Base-by-base conservation (phyloP, 1,140 invertebrate genomes). In the Thaumatotibia leucotreta region DNA sequence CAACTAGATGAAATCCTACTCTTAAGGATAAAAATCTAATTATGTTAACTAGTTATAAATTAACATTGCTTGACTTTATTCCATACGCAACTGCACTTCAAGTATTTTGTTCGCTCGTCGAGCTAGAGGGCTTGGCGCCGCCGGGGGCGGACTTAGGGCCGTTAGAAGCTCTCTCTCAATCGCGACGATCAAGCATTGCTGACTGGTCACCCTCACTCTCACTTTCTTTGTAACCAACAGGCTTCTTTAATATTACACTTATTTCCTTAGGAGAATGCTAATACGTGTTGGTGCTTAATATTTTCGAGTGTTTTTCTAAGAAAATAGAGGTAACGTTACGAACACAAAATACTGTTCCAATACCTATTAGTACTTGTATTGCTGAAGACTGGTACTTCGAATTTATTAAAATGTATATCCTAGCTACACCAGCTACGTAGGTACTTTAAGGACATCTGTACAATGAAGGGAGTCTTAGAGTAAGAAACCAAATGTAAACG, bases 1-100 rank as follows among this genome's bases (percentile, higher is more conserved):
- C 88, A 88, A 85, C 88, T 91, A 91, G 81, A 89, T 89, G 86
- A 89, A 89, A 89, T 83, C 86, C 88, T 91, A 91, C 88, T 80
- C 83, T 91, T 89, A 89, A 83, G 76, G 83, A 88, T 91, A 87
- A 88, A 89, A 87, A 83, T 89, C 86, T 88, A 91, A 88, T 86
- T 88, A 89, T 75, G 72, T 79, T 88, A 88, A 83, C 81, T 84
- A 86, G 80, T 89, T 91, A 89, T 45, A 90, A 91, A 86, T 88
- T 91, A 90, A 91, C 85, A 91, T 91, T 89, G 88, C 88, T 91
- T 89, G 70, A 72, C 79, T 80, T 87, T 71, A 76, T 88, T 86
- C 86, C 63, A 76, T 75, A 83, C 49, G 80, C 76, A 75, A 79
- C 63, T 65, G 76, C 70, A 72, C 67, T 67, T 64, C 71, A 74